Evolutionary conservation across 2,888 invertebrate species (phyloP), one percentile per base, ranked within the genome.

Genomic region (Beris morrisii): DNA sequence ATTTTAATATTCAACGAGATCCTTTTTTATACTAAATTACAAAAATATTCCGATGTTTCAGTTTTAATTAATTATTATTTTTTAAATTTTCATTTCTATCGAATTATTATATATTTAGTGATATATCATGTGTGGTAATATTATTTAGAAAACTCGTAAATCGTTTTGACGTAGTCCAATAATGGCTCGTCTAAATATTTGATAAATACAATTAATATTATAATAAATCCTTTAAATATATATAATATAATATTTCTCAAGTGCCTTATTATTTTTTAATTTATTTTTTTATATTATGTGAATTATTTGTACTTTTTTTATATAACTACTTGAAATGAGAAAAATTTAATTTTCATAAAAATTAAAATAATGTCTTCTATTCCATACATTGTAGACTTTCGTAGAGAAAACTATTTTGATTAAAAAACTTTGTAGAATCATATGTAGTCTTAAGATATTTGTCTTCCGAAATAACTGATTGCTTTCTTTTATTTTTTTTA

Each of bases 231-330:
- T 61, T 32, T 52, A 50, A 28, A 59, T 52, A 61, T 52, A 61
- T 52, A 61, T 38, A 38, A 56, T 56, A 38, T 38, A 56, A 56
- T 53, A 13, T 52, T 61, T 61, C 61, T 61, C 53, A 64, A 64
- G 64, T 64, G 64, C 64, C 64, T 64, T 64, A 64, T 64, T 64
- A 64, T 54, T 64, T 64, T 48, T 53, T 64, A 64, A 64, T 64
- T 64, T 64, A 64, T 64, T 64, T 61, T 61, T 32, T 61, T 52
- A 15, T 9, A 43, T 45, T 32, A 13, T 61, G 44, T 56, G 50
- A 32, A 52, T 61, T 61, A 31, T 31, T 61, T 30, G 52, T 52
- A 43, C 31, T 61, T 58, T 45, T 43, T 28, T 52, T 61, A 13
- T 31, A 22, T n/a, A 13, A 13, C 13, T 43, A n/a, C 7, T 12